Conservation (phyloP, 2,888 invertebrate species). For the Drosophila rubida region DNA sequence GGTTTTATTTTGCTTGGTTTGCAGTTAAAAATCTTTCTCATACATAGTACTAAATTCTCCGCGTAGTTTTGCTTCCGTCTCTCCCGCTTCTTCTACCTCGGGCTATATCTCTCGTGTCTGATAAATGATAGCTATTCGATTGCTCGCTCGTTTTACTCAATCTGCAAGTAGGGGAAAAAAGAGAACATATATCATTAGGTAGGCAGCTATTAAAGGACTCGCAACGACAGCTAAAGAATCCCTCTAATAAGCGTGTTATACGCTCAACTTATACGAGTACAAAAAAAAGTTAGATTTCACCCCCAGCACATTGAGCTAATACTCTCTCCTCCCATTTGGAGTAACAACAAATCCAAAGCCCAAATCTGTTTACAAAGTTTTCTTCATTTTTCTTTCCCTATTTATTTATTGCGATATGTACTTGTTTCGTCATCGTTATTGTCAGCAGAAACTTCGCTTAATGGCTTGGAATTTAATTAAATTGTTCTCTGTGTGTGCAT, state of each 20-base stretch:
- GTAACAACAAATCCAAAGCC: slow-evolving; percentile 3
- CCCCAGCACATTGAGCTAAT: slow-evolving; percentile 30
- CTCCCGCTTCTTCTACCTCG: slow-evolving; percentile 30
- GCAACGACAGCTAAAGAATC: neutral
- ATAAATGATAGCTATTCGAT: slow-evolving; percentile 82
- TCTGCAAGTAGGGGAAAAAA: slow-evolving; percentile 60
- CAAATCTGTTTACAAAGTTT: slow-evolving; percentile 57
- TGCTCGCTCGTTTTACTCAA: slow-evolving; percentile 81
- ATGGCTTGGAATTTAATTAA: slow-evolving; percentile 75
- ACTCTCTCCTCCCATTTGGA: neutral
- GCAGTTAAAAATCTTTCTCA: slow-evolving; percentile 64
- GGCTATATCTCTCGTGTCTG: slow-evolving; percentile 28
- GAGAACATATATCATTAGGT: neutral
- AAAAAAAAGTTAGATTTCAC: too few species aligned
- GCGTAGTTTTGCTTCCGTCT: slow-evolving; percentile 43
- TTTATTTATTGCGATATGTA: neutral
- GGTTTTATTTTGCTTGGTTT: slow-evolving; percentile 69
- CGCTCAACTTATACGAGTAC: too few species aligned
- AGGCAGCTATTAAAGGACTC: neutral
- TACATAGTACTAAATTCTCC: slow-evolving; percentile 63
- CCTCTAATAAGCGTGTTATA: neutral
- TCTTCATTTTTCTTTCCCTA: slow-evolving; percentile 22
- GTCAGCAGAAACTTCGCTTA: slow-evolving; percentile 59
- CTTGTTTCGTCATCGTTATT: neutral
- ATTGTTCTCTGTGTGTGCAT: slow-evolving; percentile 37